phyloP scores from a whole-genome alignment of 2,113 vertebrate species.

The Equus przewalskii region DNA sequence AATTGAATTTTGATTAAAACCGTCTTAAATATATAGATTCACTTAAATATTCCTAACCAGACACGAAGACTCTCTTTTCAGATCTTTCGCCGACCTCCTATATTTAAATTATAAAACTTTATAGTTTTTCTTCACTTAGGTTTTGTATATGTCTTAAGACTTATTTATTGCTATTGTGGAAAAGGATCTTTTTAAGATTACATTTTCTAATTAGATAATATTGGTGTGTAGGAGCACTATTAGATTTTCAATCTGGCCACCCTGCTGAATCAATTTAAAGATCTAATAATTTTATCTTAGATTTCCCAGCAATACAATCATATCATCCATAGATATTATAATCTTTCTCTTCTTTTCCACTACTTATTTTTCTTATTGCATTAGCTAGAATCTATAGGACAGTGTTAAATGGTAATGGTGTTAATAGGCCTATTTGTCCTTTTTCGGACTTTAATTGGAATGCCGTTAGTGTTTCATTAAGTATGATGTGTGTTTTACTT shows the following conservation, averaged over 20 bases:
- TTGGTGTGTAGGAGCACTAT: neutral
- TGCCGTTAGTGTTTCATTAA: neutral
- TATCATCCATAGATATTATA: neutral
- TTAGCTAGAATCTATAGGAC: neutral
- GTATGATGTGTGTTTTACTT: neutral
- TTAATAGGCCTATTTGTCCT: neutral
- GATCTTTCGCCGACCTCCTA: neutral
- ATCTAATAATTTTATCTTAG: neutral
- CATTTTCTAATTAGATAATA: neutral
- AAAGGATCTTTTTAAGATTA: neutral
- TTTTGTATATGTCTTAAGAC: neutral
- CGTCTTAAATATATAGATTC: neutral
- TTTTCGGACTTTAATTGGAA: neutral
- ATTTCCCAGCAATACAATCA: neutral
- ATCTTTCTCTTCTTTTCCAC: neutral
- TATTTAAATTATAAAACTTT: neutral
- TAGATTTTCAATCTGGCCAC: neutral
- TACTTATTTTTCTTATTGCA: neutral
- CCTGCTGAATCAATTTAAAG: neutral
- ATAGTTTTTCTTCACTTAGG: slow-evolving; percentile 1
- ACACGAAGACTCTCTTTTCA: neutral
- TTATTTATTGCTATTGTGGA: slow-evolving; percentile 14
- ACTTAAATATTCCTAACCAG: slow-evolving; percentile 10
- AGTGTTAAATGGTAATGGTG: neutral
- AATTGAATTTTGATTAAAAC: neutral